Percentiles rank a stretch among this genome's conserved stretches.
Evolutionary conservation across 2,797 vertebrate genomes (phyloP).

Genomic region (Danio aesculapii): DNA sequence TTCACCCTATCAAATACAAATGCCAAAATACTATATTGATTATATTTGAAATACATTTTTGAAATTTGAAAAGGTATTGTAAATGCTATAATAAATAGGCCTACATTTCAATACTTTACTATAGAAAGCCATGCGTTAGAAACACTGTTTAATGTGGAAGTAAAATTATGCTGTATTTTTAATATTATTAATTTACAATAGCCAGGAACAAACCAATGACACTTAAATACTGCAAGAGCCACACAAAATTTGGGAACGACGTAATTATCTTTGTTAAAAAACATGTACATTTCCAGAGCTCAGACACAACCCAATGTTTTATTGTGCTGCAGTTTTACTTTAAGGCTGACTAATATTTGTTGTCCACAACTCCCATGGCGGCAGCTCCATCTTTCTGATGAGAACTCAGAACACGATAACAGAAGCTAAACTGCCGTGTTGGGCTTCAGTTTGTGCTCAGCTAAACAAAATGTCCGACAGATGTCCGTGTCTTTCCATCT

Average conservation of each 20-base stretch:
- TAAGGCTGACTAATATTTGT: conserved; percentile 31
- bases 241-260: too few species aligned
- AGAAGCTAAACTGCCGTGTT: conserved; percentile 22
- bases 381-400: conserved; percentile 7
- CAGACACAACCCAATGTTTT: not conserved
- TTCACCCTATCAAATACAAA: too few species aligned
- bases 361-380: conserved; percentile 27
- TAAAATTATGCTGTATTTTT: too few species aligned
- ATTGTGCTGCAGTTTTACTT: not conserved
- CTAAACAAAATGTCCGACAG: conserved; percentile 36
- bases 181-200: too few species aligned
- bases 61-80: too few species aligned
- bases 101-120: too few species aligned
- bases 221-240: not conserved
- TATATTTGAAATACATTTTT: too few species aligned
- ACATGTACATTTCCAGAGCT: conserved; percentile 4
- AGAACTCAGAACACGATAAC: conserved; percentile 11
- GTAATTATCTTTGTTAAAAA: not conserved
- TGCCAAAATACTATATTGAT: too few species aligned
- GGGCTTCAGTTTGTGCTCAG: conserved; percentile 17
- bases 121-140: too few species aligned
- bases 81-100: too few species aligned
- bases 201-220: not conserved
- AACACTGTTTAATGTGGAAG: too few species aligned
- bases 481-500: conserved; percentile 43